Percentiles rank a stretch among this genome's conserved stretches.
Evolutionary conservation across 2,797 vertebrate species (phyloP).

Genomic region (Crocodylus rhombifer): DNA sequence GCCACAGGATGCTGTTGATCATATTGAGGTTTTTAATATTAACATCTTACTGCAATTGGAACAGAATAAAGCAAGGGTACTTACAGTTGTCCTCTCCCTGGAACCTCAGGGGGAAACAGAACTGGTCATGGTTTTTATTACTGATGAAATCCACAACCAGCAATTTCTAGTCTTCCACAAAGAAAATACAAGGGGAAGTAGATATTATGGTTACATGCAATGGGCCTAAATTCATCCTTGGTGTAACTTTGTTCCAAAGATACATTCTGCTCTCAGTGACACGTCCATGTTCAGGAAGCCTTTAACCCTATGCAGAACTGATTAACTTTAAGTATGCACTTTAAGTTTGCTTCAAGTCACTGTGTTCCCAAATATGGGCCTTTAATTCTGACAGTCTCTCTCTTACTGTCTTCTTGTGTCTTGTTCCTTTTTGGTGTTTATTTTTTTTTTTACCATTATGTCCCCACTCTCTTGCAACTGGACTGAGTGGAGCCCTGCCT

Average conservation of each 20-base stretch:
- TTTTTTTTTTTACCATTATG: background rate
- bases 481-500: background rate
- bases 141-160: background rate
- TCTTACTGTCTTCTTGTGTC: background rate
- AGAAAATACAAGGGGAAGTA: background rate
- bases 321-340: background rate
- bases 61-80: conserved; percentile 17
- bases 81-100: background rate
- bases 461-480: background rate
- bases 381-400: background rate
- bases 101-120: background rate
- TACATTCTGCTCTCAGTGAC: background rate
- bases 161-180: background rate
- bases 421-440: background rate
- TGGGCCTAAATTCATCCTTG: background rate
- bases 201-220: background rate
- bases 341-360: background rate
- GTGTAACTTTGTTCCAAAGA: background rate
- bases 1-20: conserved; percentile 51
- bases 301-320: background rate
- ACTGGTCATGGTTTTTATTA: background rate
- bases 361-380: background rate
- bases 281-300: background rate
- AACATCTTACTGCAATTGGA: background rate
- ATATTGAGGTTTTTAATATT: conserved; percentile 35